These are phyloP conservation scores for Helicoverpa zea DNA, from an alignment of 1,140 invertebrate species.

Conservation along the genomic window DNA sequence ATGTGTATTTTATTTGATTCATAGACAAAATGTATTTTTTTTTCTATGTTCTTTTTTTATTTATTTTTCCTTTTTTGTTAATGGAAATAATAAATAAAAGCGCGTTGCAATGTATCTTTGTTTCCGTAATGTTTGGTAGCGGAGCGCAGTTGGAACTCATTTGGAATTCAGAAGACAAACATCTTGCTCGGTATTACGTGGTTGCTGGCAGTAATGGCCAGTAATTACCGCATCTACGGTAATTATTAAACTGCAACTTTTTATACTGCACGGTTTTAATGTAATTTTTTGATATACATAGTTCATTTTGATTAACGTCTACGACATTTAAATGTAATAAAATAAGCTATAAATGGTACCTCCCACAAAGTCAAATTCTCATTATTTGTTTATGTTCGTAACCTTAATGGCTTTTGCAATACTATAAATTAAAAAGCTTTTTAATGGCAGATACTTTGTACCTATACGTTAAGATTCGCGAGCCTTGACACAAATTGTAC, in stretches of 20 bases:
- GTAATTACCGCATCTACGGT: background rate
- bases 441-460: background rate
- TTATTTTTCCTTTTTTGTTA: background rate
- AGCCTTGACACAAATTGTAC: background rate
- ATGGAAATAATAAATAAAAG: background rate
- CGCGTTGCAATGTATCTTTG: background rate
- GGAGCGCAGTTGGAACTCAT: background rate
- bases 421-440: background rate
- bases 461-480: background rate
- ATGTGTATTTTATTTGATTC: constrained; percentile 16
- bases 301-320: background rate
- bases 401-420: background rate
- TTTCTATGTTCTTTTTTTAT: background rate
- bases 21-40: background rate
- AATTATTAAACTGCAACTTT: constrained; percentile 3
- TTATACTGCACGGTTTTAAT: background rate
- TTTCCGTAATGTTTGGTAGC: constrained; percentile 11
- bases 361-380: background rate
- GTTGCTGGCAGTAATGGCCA: background rate
- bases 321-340: background rate
- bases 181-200: background rate
- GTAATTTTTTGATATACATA: background rate
- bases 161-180: constrained; percentile 26
- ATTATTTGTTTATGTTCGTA: background rate
- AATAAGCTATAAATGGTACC: background rate